Evolutionary conservation across 2,888 invertebrate genomes (phyloP).

Genomic region (Rhogogaster chlorosoma): DNA sequence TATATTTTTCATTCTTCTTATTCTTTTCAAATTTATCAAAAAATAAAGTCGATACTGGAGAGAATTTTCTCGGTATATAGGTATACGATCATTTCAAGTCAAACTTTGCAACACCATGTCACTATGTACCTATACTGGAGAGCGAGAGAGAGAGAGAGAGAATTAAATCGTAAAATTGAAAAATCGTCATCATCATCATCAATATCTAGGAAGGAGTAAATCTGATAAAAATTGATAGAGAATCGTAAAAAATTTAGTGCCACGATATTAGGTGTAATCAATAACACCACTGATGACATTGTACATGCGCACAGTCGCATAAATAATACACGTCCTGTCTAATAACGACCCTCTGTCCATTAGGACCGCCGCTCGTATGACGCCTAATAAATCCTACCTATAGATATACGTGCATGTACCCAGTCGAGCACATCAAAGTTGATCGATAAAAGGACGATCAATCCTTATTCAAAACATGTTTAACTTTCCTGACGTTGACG

Average conservation of each 20-base stretch:
- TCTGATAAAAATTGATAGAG: slow-evolving; percentile 1
- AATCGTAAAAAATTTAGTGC: neutral
- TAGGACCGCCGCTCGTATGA: slow-evolving; percentile 39
- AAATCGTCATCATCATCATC: neutral
- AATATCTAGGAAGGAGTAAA: neutral
- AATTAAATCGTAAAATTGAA: neutral
- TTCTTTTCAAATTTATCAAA: neutral
- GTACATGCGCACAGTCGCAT: slow-evolving; percentile 35
- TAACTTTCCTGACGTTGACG: slow-evolving; percentile 38
- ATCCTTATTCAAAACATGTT: slow-evolving; percentile 47
- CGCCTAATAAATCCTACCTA: slow-evolving; percentile 28
- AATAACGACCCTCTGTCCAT: slow-evolving; percentile 48
- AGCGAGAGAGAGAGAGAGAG: too few relatives aligned
- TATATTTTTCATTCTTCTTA: neutral
- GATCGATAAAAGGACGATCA: slow-evolving; percentile 45
- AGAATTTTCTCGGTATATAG: too few relatives aligned
- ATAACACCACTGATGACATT: slow-evolving; percentile 34
- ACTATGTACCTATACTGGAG: too few relatives aligned
- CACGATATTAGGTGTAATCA: slow-evolving; percentile 10
- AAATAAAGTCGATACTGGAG: neutral
- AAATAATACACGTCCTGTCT: slow-evolving; percentile 34
- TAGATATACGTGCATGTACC: neutral
- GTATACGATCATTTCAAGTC: neutral
- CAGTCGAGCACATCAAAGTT: neutral
- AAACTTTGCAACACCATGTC: too few relatives aligned